These are phyloP conservation scores for Drosophila barbarae DNA, from an alignment of 2,888 invertebrate genomes.

Conservation along the genomic window DNA sequence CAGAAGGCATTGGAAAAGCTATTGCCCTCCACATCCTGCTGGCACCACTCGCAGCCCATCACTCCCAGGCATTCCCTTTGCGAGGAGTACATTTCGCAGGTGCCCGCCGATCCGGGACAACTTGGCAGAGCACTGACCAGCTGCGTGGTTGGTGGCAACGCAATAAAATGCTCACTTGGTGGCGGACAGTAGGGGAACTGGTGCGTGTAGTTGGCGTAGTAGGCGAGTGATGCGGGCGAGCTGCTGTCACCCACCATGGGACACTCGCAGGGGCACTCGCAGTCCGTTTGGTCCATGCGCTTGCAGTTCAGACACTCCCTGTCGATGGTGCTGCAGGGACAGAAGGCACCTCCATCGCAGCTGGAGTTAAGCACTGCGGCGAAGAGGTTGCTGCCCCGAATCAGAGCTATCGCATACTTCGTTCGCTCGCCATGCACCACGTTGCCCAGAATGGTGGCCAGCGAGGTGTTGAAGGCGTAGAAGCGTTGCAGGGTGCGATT, in stretches of 20 bases:
- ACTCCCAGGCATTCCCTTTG: conserved; percentile 86
- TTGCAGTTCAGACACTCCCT: conserved; percentile 94
- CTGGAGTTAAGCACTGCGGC: conserved; percentile 93
- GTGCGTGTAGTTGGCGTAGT: conserved; percentile 68
- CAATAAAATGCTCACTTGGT: conserved; percentile 69
- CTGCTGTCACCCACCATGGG: conserved; percentile 79
- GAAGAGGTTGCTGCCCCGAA: conserved; percentile 93
- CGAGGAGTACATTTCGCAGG: conserved; percentile 84
- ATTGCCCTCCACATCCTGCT: conserved; percentile 87
- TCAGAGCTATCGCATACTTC: conserved; percentile 89
- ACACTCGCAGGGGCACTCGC: conserved; percentile 97
- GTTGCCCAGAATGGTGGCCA: conserved; percentile 88
- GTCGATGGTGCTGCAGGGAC: conserved; percentile 94
- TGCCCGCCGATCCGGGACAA: conserved; percentile 83
- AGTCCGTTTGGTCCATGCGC: conserved; percentile 95
- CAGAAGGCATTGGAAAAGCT: conserved; percentile 87
- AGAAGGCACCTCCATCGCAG: conserved; percentile 90
- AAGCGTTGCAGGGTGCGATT: conserved; percentile 92
- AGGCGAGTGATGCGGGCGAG: conserved; percentile 40
- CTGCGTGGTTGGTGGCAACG: conserved; percentile 76
- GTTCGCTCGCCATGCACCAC: conserved; percentile 92
- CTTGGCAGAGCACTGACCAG: conserved; percentile 82
- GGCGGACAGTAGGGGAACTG: conserved; percentile 77
- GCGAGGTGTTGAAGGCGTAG: conserved; percentile 89
- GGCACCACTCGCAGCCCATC: conserved; percentile 95